phyloP scores from a whole-genome alignment of 2,888 invertebrate genomes.

The Chelonus formosanus region DNA sequence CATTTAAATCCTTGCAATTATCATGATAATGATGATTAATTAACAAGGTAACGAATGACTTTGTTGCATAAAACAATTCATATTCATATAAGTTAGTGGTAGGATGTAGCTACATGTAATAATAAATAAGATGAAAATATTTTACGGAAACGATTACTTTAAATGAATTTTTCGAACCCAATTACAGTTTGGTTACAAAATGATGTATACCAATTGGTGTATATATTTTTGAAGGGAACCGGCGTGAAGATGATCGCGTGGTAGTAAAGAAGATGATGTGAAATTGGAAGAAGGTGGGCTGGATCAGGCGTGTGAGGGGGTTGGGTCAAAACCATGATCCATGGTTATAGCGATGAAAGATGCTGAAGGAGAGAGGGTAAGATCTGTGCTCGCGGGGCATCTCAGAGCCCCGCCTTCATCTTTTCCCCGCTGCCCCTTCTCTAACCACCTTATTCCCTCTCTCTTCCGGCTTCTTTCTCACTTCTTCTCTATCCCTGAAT shows the following conservation, averaged over 20 bases:
- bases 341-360: slow-evolving; percentile 42
- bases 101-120: too few relatives aligned
- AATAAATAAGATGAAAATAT: too few relatives aligned
- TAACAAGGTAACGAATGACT: background rate
- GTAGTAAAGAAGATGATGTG: slow-evolving; percentile 39
- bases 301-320: slow-evolving; percentile 51
- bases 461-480: slow-evolving; percentile 47
- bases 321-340: slow-evolving; percentile 50
- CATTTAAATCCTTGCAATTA: background rate
- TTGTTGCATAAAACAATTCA: background rate
- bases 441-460: slow-evolving; percentile 46
- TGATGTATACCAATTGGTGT: background rate
- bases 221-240: background rate
- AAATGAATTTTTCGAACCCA: background rate
- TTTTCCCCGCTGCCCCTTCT: slow-evolving; percentile 60
- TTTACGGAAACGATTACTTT: background rate
- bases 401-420: slow-evolving; percentile 54
- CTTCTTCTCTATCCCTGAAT: slow-evolving; percentile 47
- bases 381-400: slow-evolving; percentile 45
- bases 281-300: slow-evolving; percentile 51
- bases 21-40: background rate
- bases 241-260: slow-evolving; percentile 22
- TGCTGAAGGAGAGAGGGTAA: slow-evolving; percentile 55
- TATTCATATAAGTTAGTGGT: too few relatives aligned
- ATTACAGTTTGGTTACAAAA: background rate